Evolutionary conservation across 2,113 vertebrate species (phyloP), one percentile per base, ranked within the genome.

Genomic region (Rousettus leschenaultii): DNA sequence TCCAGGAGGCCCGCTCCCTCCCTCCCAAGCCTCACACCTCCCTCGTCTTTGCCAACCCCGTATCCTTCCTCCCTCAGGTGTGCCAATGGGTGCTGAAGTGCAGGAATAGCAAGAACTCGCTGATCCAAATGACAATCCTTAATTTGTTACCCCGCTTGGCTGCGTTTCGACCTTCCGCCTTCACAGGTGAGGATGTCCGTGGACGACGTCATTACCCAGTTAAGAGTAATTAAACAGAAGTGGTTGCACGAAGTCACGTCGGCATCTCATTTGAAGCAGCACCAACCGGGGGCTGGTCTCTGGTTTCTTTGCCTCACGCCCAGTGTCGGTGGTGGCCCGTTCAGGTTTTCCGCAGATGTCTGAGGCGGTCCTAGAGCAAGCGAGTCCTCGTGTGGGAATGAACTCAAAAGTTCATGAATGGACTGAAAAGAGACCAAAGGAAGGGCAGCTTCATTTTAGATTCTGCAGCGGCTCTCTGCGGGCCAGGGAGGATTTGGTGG

Each of bases 31-130:
- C 13, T n/a, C 26, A 4, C 0, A 3, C 74, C 45, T 66, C 61
- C 30, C 19, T 51, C 78, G 77, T 87, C 78, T 21, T 43, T 22
- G 57, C 93, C 86, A 95, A 88, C 93, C 73, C 86, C 28, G 51
- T 94, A 0, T 94, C 48, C 87, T 0, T 97, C 85, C 92, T 61
- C 89, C 96, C 98, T 43, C 97, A 99, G 99, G 99, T 99, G 59
- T 99, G 99, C 98, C 99, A 99, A 51, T 99, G 99, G 99, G 99
- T 99, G 94, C 98, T 99, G 96, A 99, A 99, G 94, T 99, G 99
- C 97, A 99, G 98, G 97, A 99, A 99, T 84, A 99, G 99, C 98
- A 99, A 99, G 98, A 99, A 99, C 97, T 99, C 99, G 21, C 98
- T 99, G 95, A 99, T 99, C 98, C 99, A 99, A 98, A 99, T 99